Base-by-base conservation (phyloP, 2,888 invertebrate genomes). In the Drosophila mayaguana region DNA sequence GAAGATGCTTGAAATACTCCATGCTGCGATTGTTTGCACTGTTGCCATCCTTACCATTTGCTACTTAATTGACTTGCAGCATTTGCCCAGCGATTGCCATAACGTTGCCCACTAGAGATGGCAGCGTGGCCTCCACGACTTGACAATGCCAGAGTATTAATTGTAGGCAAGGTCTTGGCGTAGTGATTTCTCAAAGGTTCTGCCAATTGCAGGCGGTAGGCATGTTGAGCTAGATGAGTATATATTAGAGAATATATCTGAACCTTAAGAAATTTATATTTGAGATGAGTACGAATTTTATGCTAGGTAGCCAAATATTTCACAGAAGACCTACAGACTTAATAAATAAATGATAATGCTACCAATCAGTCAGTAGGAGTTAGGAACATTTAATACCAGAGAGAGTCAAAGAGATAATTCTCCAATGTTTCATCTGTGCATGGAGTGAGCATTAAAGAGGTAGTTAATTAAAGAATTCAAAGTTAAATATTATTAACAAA, bases 1-100 rank as follows among this genome's bases (percentile, higher is more conserved):
- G 89, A 70, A 86, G 68, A 80, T 83, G 71, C 87, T 88, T 80
- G 72, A 88, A 78, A 74, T 73, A 73, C 74, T 76, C 50, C 66
- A 73, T 61, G 61, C 73, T 86, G 83, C 79, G 75, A 85, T 86
- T 87, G 86, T 89, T 90, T 90, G 85, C 76, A 53, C 73, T 76
- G 78, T 73, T 81, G 75, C 72, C 75, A 78, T 81, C 68, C 72
- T 84, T 80, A 72, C 83, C 88, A 80, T 90, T 90, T 90, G 89
- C 77, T 90, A 89, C 90, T 89, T 90, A 88, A 88, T 88, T 88
- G 88, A 90, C 89, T 88, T 88, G 88, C 89, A 89, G 45, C 77
- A 84, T 83, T 67, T 73, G 71, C 69, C 53, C 70, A 55, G 45
- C 63, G 63, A 57, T 83, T 75, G 68, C 48, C 75, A 57, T 80